These are phyloP conservation scores for Hydrozoanthus gracilis DNA, from an alignment of 92 coral and sea anemone species.

Conservation along the genomic window DNA sequence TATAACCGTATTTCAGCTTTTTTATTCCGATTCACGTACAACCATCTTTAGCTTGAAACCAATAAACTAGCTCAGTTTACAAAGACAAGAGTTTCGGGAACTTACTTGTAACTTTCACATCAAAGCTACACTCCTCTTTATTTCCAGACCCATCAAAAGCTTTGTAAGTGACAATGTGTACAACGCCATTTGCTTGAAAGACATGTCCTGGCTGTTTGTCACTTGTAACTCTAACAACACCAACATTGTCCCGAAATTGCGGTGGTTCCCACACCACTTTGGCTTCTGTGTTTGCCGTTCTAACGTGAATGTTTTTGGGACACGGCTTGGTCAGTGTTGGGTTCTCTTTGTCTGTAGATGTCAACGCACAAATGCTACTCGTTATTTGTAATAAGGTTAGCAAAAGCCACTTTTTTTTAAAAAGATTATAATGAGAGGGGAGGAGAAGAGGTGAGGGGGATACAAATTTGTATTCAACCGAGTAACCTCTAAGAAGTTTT, in stretches of 20 bases:
- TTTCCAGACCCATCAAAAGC: conserved; percentile 33
- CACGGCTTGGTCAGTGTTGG: conserved; percentile 17
- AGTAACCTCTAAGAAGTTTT: too few species aligned
- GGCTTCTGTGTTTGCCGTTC: not conserved
- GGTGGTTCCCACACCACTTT: conserved; percentile 28
- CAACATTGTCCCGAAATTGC: conserved; percentile 39
- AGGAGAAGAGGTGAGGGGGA: too few species aligned
- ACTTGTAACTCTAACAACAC: conserved; percentile 3
- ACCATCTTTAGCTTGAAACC: not conserved
- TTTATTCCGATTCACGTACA: not conserved
- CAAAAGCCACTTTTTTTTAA: not conserved
- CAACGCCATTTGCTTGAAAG: not conserved
- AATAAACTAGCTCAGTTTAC: not conserved
- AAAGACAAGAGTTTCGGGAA: not conserved
- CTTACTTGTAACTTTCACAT: conserved; percentile 38
- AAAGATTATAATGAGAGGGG: too few species aligned
- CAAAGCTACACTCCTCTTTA: not conserved
- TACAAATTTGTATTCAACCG: too few species aligned
- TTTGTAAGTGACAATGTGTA: not conserved
- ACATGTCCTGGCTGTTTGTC: conserved; percentile 2
- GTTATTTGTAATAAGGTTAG: not conserved
- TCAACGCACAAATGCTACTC: not conserved
- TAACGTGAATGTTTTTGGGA: conserved; percentile 11
- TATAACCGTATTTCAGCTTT: not conserved
- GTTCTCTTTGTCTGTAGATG: conserved; percentile 34